Evolutionary conservation across 2,113 vertebrate genomes (phyloP).

Genomic region (Stegostoma tigrinum): DNA sequence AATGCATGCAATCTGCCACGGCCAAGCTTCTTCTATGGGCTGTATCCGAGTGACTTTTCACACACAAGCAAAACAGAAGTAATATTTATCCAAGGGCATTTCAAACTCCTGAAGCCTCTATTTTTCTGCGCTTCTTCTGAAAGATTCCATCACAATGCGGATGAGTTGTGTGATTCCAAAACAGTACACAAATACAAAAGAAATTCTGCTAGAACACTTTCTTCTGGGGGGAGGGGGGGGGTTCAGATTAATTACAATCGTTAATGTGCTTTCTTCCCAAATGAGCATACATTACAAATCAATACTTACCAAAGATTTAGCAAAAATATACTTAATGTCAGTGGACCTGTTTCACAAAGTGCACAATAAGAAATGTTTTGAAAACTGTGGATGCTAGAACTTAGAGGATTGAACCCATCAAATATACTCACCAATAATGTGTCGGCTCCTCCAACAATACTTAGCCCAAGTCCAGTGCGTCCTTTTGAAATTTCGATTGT

Average conservation of each 20-base stretch:
- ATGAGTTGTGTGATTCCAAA: neutral
- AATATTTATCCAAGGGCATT: neutral
- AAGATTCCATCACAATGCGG: neutral
- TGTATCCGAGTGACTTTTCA: neutral
- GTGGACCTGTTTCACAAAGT: neutral
- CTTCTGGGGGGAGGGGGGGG: neutral
- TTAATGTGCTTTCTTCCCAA: neutral
- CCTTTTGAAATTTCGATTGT: slow-evolving; percentile 96
- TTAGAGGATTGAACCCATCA: neutral
- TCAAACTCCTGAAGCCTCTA: neutral
- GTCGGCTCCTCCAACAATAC: slow-evolving; percentile 93
- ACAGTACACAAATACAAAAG: neutral
- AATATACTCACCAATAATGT: slow-evolving; percentile 77
- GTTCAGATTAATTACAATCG: neutral
- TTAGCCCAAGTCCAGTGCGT: slow-evolving; percentile 85
- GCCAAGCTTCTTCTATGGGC: neutral
- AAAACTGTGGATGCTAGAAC: neutral
- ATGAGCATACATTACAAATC: neutral
- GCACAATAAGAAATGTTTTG: neutral
- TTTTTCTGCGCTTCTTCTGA: neutral
- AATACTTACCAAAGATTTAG: neutral
- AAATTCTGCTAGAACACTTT: neutral
- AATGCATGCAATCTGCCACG: neutral
- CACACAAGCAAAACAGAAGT: neutral
- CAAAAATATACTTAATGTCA: neutral